phyloP scores from a whole-genome alignment of 2,888 invertebrate species.

The Eupithecia centaureata region DNA sequence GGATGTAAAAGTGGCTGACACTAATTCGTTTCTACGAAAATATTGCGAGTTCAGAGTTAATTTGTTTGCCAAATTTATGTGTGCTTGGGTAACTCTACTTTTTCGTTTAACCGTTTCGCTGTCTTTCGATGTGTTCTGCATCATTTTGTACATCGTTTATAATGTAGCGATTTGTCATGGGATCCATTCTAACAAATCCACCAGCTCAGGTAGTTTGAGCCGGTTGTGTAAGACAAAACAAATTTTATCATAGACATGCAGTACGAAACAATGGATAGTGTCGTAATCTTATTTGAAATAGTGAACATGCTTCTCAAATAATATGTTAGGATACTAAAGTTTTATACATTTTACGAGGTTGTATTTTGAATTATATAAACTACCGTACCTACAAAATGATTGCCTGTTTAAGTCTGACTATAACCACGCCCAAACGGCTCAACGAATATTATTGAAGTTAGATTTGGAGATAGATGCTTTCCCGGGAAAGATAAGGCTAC shows the following conservation, averaged over 20 bases:
- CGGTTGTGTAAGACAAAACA: conserved; percentile 37
- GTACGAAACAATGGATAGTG: conserved; percentile 48
- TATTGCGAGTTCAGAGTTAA: conserved; percentile 26
- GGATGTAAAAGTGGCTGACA: conserved; percentile 31
- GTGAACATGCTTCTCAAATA: conserved; percentile 45
- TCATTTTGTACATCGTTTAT: conserved; percentile 37
- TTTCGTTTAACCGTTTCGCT: not conserved
- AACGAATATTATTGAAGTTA: not conserved
- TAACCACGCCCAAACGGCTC: not conserved
- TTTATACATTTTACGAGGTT: conserved; percentile 10
- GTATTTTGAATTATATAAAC: not conserved
- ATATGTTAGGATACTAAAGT: not conserved
- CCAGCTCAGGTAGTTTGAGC: not conserved
- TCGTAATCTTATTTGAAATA: conserved; percentile 47
- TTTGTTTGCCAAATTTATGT: conserved; percentile 21
- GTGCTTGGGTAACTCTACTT: not conserved
- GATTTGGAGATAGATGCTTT: too few relatives aligned
- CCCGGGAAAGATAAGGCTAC: not conserved
- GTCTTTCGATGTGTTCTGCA: conserved; percentile 2
- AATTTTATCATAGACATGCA: conserved; percentile 22
- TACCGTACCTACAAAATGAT: too few relatives aligned
- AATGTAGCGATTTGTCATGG: conserved; percentile 29
- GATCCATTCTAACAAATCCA: conserved; percentile 4
- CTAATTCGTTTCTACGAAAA: conserved; percentile 34
- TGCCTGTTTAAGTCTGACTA: not conserved